A percentile compares a stretch with the other conserved stretches of the same genome.
phyloP scores from a whole-genome alignment of 1,140 invertebrate species.

The Drosophila hydei region DNA sequence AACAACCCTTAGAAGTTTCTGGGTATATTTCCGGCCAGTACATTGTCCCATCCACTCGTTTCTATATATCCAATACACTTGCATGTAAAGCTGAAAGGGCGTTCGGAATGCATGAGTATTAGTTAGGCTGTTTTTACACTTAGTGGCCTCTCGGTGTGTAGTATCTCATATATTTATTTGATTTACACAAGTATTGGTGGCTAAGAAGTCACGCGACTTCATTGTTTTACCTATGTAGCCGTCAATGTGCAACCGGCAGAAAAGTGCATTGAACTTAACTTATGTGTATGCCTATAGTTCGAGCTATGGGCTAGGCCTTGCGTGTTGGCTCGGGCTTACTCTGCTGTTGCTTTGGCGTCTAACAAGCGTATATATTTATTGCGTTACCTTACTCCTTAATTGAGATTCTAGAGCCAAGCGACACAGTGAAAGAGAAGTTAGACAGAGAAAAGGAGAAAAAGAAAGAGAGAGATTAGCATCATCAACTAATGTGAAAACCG shows the following conservation, averaged over 20 bases:
- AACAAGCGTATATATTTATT: conserved; percentile 52
- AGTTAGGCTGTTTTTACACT: conserved; percentile 2
- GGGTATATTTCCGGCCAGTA: conserved; percentile 15
- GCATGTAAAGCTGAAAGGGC: background rate
- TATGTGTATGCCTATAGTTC: background rate
- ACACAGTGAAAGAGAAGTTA: conserved; percentile 27
- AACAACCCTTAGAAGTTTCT: conserved; percentile 31
- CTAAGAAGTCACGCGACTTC: conserved; percentile 54
- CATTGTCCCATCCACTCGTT: conserved; percentile 5
- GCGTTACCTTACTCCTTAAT: conserved; percentile 44
- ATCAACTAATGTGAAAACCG: background rate
- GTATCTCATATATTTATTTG: conserved; percentile 18
- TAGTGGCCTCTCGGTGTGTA: background rate
- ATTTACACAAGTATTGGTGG: conserved; percentile 37
- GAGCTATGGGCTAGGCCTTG: conserved; percentile 29
- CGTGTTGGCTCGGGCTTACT: conserved; percentile 31
- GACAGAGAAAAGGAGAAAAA: background rate
- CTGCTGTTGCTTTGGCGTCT: conserved; percentile 32
- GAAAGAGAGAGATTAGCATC: background rate
- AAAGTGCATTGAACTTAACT: conserved; percentile 56
- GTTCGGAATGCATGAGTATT: conserved; percentile 18
- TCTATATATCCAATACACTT: background rate
- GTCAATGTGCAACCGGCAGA: conserved; percentile 34
- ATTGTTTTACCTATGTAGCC: conserved; percentile 27
- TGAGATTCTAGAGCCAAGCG: conserved; percentile 51